Evolutionary conservation across 2,888 invertebrate genomes (phyloP).

Genomic region (Xanthorhoe designata): DNA sequence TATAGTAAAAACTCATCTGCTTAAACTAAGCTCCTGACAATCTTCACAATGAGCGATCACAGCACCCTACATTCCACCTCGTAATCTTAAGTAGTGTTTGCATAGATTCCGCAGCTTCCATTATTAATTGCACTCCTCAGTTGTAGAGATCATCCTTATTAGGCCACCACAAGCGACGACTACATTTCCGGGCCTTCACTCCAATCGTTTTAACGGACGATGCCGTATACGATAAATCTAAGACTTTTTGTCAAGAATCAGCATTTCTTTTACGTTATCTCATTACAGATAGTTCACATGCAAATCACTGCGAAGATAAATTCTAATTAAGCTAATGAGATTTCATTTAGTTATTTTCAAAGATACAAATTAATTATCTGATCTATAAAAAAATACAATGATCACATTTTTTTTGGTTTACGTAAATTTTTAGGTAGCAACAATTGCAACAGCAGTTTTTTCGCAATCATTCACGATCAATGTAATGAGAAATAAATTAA

Average conservation of each 20-base stretch:
- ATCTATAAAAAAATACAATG: background rate
- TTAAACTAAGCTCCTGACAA: background rate
- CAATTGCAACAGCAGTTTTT: constrained; percentile 6
- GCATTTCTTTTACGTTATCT: constrained; percentile 6
- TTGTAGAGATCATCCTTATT: constrained; percentile 82
- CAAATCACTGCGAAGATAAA: background rate
- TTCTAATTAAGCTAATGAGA: background rate
- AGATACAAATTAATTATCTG: background rate
- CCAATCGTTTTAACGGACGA: constrained; percentile 42
- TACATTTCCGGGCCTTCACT: constrained; percentile 53
- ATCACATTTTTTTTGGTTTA: background rate
- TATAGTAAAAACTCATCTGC: background rate
- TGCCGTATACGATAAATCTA: constrained; percentile 35
- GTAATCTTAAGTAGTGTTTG: constrained; percentile 64
- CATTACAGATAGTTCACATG: background rate
- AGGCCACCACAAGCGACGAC: constrained; percentile 67
- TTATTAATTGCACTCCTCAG: constrained; percentile 84
- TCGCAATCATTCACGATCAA: constrained; percentile 28
- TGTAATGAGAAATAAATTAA: constrained; percentile 47
- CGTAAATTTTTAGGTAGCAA: too few relatives aligned
- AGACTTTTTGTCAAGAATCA: constrained; percentile 25
- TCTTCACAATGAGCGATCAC: constrained; percentile 46
- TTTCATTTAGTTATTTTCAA: background rate
- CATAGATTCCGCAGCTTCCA: constrained; percentile 65
- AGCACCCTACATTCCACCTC: constrained; percentile 52